Conservation (phyloP, 1,140 invertebrate genomes). For the Oedothorax gibbosus region DNA sequence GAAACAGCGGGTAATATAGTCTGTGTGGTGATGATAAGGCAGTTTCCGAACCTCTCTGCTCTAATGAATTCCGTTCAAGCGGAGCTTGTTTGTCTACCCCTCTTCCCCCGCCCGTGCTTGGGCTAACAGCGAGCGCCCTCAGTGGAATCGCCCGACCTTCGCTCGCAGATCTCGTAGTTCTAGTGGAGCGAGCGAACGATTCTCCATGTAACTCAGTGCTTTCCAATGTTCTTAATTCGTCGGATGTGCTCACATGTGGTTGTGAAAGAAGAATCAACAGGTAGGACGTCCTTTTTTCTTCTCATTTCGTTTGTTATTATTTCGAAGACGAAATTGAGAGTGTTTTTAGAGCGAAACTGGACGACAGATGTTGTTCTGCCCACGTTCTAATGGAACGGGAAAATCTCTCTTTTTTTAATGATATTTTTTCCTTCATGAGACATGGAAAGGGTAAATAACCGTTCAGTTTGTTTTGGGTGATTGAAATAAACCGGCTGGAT, state of each 20-base stretch:
- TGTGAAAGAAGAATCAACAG: neutral
- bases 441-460: no score
- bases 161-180: slow-evolving; percentile 42
- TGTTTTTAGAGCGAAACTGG: no score
- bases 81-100: slow-evolving; percentile 33
- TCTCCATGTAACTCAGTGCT: neutral
- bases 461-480: no score
- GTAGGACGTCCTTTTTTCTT: no score
- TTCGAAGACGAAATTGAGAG: no score
- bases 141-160: slow-evolving; percentile 55
- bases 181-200: slow-evolving; percentile 6
- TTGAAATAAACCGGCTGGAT: no score
- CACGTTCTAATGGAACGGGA: no score
- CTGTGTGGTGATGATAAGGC: neutral
- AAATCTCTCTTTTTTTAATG: no score
- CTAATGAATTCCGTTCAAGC: slow-evolving; percentile 56
- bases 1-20: neutral
- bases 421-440: no score
- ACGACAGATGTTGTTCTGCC: no score
- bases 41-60: slow-evolving; percentile 27
- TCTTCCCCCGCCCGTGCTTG: slow-evolving; percentile 8
- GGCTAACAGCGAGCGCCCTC: slow-evolving; percentile 9
- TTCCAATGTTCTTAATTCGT: neutral
- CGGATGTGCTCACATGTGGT: neutral
- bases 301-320: no score